Evolutionary conservation across 2,113 vertebrate species (phyloP).

Genomic region (Catharus fuscescens): DNA sequence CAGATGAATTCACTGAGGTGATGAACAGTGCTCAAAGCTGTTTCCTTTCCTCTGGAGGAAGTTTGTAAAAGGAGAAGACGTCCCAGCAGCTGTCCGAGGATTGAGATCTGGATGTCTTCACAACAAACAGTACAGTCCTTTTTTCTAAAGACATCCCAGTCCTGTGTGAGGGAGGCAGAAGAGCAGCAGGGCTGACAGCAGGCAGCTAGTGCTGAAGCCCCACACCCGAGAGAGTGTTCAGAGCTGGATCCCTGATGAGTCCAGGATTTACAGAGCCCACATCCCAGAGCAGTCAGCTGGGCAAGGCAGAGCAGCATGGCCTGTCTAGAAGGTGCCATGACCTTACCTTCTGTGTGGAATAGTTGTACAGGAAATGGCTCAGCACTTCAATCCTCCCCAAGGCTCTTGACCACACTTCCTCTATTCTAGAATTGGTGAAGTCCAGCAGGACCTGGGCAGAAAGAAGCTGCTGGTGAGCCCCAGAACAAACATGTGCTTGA

Average conservation of each 20-base stretch:
- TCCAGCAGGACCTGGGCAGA: neutral
- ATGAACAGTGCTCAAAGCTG: neutral
- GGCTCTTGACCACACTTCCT: neutral
- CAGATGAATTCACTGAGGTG: neutral
- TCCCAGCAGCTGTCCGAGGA: neutral
- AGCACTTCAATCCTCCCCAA: neutral
- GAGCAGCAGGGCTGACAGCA: neutral
- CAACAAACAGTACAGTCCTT: neutral
- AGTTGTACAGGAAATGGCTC: neutral
- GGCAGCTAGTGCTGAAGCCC: neutral
- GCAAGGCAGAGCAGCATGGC: accelerated
- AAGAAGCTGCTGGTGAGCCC: neutral
- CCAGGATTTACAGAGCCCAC: neutral
- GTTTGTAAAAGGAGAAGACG: neutral
- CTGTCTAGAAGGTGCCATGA: neutral
- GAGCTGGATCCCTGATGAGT: neutral
- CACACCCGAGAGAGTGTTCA: accelerated
- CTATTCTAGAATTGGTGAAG: neutral
- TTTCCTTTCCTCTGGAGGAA: neutral
- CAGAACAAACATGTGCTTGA: accelerated
- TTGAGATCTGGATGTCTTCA: neutral
- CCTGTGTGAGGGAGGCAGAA: neutral
- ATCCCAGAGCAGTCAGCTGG: neutral
- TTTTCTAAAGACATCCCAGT: neutral
- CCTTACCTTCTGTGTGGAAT: neutral